These are phyloP conservation scores for Thamnophis sirtalis DNA, from an alignment of 2,113 vertebrate species.

Conservation along the genomic window DNA sequence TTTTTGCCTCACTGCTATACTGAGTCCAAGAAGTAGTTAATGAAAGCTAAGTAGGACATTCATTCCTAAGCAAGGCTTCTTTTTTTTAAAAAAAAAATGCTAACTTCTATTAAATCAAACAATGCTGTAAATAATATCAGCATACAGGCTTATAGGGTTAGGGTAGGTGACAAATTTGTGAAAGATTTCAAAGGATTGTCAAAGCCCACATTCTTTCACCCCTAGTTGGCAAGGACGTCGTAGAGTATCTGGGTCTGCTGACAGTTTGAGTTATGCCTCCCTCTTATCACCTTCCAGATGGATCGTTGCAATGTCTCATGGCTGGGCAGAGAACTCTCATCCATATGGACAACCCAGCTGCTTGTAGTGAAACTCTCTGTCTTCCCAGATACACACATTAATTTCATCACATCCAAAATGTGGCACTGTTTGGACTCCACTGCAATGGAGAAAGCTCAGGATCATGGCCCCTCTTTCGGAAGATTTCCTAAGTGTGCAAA, in stretches of 20 bases:
- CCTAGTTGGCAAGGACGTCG: not conserved
- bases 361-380: constrained; percentile 5
- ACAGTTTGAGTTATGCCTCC: constrained; percentile 17
- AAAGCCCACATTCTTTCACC: constrained; percentile 6
- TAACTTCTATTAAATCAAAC: not conserved
- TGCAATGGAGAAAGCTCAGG: not conserved
- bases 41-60: not conserved
- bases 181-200: constrained; percentile 4
- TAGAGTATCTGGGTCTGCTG: not conserved
- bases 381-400: constrained; percentile 17
- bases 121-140: not conserved
- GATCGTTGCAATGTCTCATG: constrained; percentile 19
- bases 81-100: not conserved
- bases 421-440: not conserved
- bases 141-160: not conserved
- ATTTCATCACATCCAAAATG: constrained; percentile 6
- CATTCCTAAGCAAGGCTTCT: not conserved
- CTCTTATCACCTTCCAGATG: constrained; percentile 30
- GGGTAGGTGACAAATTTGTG: not conserved
- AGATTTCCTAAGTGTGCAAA: not conserved
- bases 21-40: not conserved
- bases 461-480: not conserved
- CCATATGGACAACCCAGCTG: constrained; percentile 31
- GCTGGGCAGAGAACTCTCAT: constrained; percentile 14
- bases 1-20: not conserved